phyloP scores from a whole-genome alignment of 2,797 vertebrate genomes.

The Rhabdomys pumilio region DNA sequence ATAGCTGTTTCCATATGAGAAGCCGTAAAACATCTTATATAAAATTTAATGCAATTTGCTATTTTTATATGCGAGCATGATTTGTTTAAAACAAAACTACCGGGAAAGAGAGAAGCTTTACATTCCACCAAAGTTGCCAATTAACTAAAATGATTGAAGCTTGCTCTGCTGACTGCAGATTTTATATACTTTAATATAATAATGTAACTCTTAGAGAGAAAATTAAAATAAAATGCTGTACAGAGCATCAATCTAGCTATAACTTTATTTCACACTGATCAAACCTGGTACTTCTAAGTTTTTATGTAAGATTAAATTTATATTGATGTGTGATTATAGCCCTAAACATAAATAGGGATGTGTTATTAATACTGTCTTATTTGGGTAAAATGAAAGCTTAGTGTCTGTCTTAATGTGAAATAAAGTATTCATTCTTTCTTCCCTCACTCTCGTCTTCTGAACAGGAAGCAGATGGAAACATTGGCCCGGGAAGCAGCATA shows the following conservation, averaged over 20 bases:
- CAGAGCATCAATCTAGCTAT: slow-evolving; percentile 42
- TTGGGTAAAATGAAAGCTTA: neutral
- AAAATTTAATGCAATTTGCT: slow-evolving; percentile 80
- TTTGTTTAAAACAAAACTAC: slow-evolving; percentile 79
- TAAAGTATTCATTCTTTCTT: slow-evolving; percentile 30
- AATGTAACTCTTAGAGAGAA: slow-evolving; percentile 68
- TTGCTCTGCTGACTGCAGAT: slow-evolving; percentile 64
- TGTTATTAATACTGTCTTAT: slow-evolving; percentile 51
- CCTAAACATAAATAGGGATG: slow-evolving; percentile 59
- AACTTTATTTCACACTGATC: slow-evolving; percentile 63
- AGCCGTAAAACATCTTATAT: slow-evolving; percentile 70
- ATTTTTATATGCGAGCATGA: slow-evolving; percentile 74
- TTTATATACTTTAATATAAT: slow-evolving; percentile 77
- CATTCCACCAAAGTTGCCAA: slow-evolving; percentile 58
- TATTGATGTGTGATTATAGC: slow-evolving; percentile 46
- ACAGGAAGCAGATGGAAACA: slow-evolving; percentile 26
- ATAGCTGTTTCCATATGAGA: slow-evolving; percentile 71
- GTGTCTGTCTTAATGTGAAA: slow-evolving; percentile 45
- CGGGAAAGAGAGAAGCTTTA: slow-evolving; percentile 55
- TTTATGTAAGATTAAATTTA: slow-evolving; percentile 68
- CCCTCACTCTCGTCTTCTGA: slow-evolving; percentile 40
- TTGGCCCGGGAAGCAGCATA: slow-evolving; percentile 7
- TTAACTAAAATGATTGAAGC: slow-evolving; percentile 78
- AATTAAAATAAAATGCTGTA: slow-evolving; percentile 72
- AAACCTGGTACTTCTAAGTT: slow-evolving; percentile 56